Evolutionary conservation across 2,888 invertebrate genomes (phyloP), one percentile per base, ranked within the genome.

Genomic region (Zaprionus lineosus): DNA sequence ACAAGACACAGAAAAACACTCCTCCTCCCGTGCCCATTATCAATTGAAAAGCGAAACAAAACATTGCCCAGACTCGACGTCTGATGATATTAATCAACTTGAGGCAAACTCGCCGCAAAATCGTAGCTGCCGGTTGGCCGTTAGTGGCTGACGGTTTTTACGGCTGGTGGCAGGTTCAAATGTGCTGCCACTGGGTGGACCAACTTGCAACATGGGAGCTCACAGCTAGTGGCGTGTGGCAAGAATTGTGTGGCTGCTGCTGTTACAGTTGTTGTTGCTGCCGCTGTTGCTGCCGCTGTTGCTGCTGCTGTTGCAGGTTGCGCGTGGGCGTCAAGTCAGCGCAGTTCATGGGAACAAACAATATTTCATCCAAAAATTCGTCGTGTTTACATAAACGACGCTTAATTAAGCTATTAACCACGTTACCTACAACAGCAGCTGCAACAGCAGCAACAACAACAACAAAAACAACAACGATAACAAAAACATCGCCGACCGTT

Each of bases 351-450:
- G 77, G 71, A 72, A 64, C 8, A 47, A 39, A 62, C 44, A 59
- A 59, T 52, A 66, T 50, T 52, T 66, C 55, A 58, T 50, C 33
- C 51, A 53, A 24, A 6, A 24, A 4, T 24, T 36, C 29, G 51
- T 14, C 19, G 53, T 59, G 59, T 74, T 74, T 56, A 73, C 70
- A 72, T 63, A 65, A 72, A 60, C 60, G 69, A 34, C 61, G 56
- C 66, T 81, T 78, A 79, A 79, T 78, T 79, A 81, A 79, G 79
- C 65, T 63, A 85, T 79, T 85, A 81, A 76, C 61, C 63, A 39
- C 31, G 34, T 16, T 11, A 47, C 48, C 15, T 48, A 21, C 15
- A 48, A 19, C 24, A 41, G 47, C 65, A 41, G 39, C 50, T 44
- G 55, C 37, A 18, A 41, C 47, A 50, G 51, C 24, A 60, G 16